A percentile compares a stretch with the other conserved stretches of the same genome.
Conservation (phyloP, 1,140 invertebrate species). For the Onthophagus taurus region DNA sequence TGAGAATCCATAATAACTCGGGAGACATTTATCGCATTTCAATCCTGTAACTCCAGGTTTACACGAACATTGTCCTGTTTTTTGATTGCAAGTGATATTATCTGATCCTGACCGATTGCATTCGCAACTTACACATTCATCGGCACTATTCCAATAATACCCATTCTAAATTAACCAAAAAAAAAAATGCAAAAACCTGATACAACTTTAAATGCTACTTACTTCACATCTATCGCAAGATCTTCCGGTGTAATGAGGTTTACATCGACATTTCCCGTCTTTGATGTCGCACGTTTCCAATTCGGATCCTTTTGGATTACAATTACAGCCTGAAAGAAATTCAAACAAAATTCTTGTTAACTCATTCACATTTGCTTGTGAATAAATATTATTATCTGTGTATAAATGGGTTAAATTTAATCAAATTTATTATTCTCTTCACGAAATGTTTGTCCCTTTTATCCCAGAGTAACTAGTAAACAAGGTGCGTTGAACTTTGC, state of each 20-base stretch:
- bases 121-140: conserved; percentile 59
- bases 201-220: conserved; percentile 26
- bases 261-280: conserved; percentile 85
- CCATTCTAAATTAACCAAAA: conserved; percentile 44
- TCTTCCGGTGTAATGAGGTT: conserved; percentile 69
- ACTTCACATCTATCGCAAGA: conserved; percentile 85
- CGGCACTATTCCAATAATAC: conserved; percentile 56
- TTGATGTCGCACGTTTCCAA: conserved; percentile 69
- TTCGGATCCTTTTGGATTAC: conserved; percentile 62
- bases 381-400: background rate
- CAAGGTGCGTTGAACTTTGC: conserved; percentile 1
- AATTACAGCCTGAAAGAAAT: conserved; percentile 60
- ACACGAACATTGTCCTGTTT: conserved; percentile 75
- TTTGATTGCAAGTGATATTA: conserved; percentile 59
- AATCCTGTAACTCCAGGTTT: conserved; percentile 74
- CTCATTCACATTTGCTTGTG: background rate
- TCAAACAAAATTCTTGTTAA: background rate
- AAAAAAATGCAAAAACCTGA: background rate
- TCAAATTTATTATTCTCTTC: background rate
- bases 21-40: conserved; percentile 69
- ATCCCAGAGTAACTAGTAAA: background rate
- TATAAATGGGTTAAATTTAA: no score
- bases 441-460: background rate
- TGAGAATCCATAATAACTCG: conserved; percentile 76
- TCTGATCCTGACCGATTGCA: conserved; percentile 68